These are phyloP conservation scores for Axis porcinus DNA, from an alignment of 2,113 vertebrate species.

Conservation along the genomic window DNA sequence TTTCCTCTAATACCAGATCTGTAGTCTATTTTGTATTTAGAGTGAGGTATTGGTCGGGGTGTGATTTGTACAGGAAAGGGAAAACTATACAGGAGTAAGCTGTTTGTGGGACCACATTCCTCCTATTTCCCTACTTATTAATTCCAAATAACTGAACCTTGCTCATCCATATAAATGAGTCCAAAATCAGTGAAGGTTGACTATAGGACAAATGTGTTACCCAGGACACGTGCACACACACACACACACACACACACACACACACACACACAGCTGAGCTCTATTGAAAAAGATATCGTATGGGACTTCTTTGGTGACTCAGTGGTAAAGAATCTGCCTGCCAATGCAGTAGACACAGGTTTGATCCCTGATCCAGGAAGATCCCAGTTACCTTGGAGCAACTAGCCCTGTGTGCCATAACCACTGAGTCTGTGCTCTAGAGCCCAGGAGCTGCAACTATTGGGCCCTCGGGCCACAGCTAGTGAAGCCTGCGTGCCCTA, in stretches of 20 bases:
- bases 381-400: not conserved
- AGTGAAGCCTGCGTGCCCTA: not conserved
- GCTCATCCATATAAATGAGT: not conserved
- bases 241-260: not conserved
- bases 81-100: not conserved
- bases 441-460: not conserved
- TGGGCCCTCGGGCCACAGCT: not conserved
- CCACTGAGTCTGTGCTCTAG: not conserved
- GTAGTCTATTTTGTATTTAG: not conserved
- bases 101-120: not conserved
- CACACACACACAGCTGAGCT: not conserved
- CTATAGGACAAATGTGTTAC: not conserved
- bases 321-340: no score
- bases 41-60: not conserved
- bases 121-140: not conserved
- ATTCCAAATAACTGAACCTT: not conserved
- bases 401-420: not conserved
- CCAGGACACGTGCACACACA: not conserved
- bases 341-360: not conserved
- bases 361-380: not conserved
- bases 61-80: not conserved
- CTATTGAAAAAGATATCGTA: not conserved
- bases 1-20: not conserved
- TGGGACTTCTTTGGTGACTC: no score
- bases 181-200: not conserved